These are phyloP conservation scores for Lordiphosa fenestrarum DNA, from an alignment of 2,888 invertebrate species.

Conservation along the genomic window DNA sequence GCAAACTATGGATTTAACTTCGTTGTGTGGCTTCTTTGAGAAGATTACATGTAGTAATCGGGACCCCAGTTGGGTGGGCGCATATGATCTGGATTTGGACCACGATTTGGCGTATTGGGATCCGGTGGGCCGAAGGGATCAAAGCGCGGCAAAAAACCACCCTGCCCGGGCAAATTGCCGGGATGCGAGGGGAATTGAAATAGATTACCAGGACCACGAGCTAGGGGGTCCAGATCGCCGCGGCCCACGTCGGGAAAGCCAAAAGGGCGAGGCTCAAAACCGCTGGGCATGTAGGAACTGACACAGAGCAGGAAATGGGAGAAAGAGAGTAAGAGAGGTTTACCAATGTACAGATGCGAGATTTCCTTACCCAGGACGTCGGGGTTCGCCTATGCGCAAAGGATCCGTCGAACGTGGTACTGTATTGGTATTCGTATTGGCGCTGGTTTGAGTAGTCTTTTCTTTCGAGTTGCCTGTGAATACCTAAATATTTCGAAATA, in stretches of 20 bases:
- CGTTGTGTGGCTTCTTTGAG: not conserved
- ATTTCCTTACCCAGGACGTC: constrained; percentile 54
- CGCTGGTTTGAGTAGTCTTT: constrained; percentile 76
- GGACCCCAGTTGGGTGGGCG: constrained; percentile 83
- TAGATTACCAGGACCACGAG: constrained; percentile 79
- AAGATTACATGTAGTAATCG: constrained; percentile 75
- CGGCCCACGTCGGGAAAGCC: constrained; percentile 83
- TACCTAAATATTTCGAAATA: constrained; percentile 50
- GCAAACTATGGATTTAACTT: constrained; percentile 37
- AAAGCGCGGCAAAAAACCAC: constrained; percentile 80
- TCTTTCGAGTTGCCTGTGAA: constrained; percentile 74
- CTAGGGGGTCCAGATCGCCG: constrained; percentile 89
- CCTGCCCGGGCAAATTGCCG: constrained; percentile 17
- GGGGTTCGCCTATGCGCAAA: constrained; percentile 66
- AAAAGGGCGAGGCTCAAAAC: constrained; percentile 67
- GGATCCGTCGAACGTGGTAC: constrained; percentile 48
- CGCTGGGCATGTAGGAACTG: constrained; percentile 44
- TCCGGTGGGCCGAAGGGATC: constrained; percentile 90
- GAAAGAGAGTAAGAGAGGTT: not conserved
- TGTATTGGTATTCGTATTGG: constrained; percentile 14
- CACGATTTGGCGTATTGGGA: constrained; percentile 76
- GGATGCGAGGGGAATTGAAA: constrained; percentile 63
- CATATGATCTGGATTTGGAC: constrained; percentile 86
- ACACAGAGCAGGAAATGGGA: not conserved
- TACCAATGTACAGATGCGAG: not conserved